Conservation (phyloP, 2,888 invertebrate genomes). For the Andrena fulva region DNA sequence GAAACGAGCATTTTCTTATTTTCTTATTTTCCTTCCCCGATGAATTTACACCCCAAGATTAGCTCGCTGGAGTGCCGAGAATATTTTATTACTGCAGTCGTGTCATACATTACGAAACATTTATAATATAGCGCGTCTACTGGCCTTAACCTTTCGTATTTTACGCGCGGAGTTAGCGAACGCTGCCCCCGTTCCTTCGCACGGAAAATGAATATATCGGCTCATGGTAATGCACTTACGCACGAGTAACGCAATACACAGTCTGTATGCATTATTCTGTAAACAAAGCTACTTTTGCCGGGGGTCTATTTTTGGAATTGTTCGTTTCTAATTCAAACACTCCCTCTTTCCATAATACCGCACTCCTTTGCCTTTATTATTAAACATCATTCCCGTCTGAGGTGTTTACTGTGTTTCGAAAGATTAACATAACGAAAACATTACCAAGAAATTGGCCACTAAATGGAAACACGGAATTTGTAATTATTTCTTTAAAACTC, state of each 20-base stretch:
- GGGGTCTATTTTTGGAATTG: not conserved
- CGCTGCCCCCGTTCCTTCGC: slow-evolving; percentile 41
- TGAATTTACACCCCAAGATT: not conserved
- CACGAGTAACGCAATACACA: not conserved
- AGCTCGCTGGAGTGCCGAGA: too few relatives aligned
- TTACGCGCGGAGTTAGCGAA: slow-evolving; percentile 44
- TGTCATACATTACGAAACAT: slow-evolving; percentile 30
- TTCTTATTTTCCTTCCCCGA: not conserved
- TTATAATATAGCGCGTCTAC: slow-evolving; percentile 15
- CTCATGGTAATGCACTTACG: not conserved
- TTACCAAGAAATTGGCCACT: too few relatives aligned
- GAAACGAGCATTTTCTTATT: not conserved
- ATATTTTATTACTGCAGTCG: slow-evolving; percentile 10
- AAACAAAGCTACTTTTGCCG: slow-evolving; percentile 10
- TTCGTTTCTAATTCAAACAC: not conserved
- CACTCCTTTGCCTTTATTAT: too few relatives aligned
- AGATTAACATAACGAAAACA: too few relatives aligned
- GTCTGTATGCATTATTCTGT: not conserved
- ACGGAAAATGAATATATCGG: slow-evolving; percentile 21
- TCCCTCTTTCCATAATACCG: not conserved
- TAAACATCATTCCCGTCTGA: too few relatives aligned
- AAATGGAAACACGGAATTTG: too few relatives aligned
- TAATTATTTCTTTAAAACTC: too few relatives aligned
- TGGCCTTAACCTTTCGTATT: slow-evolving; percentile 64
- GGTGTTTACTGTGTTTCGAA: too few relatives aligned